A percentile compares a stretch with the other conserved stretches of the same genome.
phyloP scores from a whole-genome alignment of 1,140 invertebrate species.

The Conopomorpha cramerella region DNA sequence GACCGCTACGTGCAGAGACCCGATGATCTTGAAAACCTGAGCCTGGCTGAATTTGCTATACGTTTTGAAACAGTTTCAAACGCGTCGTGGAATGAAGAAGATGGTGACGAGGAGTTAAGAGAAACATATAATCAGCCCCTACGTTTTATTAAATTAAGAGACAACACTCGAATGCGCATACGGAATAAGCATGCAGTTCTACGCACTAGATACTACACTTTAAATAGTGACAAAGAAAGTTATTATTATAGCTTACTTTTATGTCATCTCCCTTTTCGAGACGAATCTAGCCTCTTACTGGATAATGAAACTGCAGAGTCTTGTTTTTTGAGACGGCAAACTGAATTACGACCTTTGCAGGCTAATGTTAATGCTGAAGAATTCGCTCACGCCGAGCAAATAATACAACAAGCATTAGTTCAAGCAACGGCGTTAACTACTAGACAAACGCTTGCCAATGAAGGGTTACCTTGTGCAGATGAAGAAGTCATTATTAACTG shows the following conservation, averaged over 20 bases:
- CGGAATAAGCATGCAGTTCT: background rate
- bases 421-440: background rate
- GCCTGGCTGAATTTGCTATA: slow-evolving; percentile 1
- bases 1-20: background rate
- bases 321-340: background rate
- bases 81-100: background rate
- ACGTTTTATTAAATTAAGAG: background rate
- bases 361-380: background rate
- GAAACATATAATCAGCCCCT: background rate
- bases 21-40: background rate
- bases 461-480: background rate
- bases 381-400: background rate
- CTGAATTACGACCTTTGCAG: background rate
- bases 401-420: background rate
- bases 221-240: background rate
- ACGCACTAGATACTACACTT: background rate
- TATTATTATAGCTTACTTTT: background rate
- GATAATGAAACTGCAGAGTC: background rate
- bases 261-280: background rate
- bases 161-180: background rate
- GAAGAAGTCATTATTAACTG: background rate
- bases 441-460: background rate
- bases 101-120: background rate
- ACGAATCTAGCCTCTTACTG: background rate
- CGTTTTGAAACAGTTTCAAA: background rate